Percentiles rank a stretch among this genome's conserved stretches.
These are phyloP conservation scores for Drosophila subsilvestris DNA, from an alignment of 2,888 invertebrate species.

Conservation along the genomic window DNA sequence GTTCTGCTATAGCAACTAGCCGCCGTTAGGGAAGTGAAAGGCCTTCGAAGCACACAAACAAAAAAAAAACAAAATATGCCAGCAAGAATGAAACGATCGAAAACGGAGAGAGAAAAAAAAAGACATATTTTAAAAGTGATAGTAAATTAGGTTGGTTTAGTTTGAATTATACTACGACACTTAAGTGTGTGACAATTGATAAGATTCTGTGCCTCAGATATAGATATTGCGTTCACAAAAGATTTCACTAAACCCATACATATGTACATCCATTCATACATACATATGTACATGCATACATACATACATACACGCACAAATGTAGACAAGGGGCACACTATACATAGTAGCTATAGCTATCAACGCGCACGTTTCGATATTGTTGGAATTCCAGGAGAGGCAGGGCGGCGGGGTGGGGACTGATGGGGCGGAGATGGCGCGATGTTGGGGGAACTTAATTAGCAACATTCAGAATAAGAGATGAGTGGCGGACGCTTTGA, in stretches of 20 bases:
- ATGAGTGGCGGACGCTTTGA: constrained; percentile 5
- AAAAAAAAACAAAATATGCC: constrained; percentile 5
- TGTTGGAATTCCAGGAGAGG: neutral
- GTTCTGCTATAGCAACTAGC: constrained; percentile 40
- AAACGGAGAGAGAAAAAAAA: constrained; percentile 17
- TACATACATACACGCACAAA: too few species aligned
- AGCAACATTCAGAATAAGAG: constrained; percentile 16
- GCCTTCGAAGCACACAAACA: constrained; percentile 14
- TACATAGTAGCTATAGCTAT: too few species aligned
- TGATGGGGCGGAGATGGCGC: too few species aligned
- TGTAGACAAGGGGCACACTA: too few species aligned
- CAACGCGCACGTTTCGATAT: constrained; percentile 12
- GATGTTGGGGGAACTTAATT: constrained; percentile 18
- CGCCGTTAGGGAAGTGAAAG: constrained; percentile 7
- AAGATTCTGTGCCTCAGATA: constrained; percentile 54
- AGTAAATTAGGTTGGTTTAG: constrained; percentile 63
- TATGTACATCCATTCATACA: too few species aligned
- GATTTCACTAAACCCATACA: neutral
- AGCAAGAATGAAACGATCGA: neutral
- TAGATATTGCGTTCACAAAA: constrained; percentile 39
- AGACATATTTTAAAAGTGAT: constrained; percentile 53
- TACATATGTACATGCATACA: too few species aligned
- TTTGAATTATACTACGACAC: constrained; percentile 64
- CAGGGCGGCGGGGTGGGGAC: too few species aligned
- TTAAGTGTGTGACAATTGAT: constrained; percentile 70